Evolutionary conservation across 2,797 vertebrate species (phyloP).

Genomic region (Pangasius djambal): DNA sequence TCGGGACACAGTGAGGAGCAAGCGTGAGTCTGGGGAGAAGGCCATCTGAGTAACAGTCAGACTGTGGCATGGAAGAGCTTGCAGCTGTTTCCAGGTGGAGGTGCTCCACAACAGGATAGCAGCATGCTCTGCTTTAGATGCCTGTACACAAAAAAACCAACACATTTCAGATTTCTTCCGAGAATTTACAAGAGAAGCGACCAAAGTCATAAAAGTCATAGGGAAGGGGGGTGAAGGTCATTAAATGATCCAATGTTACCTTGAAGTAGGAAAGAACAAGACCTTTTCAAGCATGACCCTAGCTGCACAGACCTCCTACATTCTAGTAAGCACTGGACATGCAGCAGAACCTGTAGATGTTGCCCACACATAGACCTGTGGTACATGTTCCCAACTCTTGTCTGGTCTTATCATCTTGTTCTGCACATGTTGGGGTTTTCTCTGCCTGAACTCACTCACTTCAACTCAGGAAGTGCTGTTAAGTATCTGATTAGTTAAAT

Average conservation of each 20-base stretch:
- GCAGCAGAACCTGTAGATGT: neutral
- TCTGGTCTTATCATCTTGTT: neutral
- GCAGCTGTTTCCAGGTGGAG: slow-evolving; percentile 87
- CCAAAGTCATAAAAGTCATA: neutral
- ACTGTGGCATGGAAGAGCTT: slow-evolving; percentile 86
- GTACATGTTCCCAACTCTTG: neutral
- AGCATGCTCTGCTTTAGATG: slow-evolving; percentile 92
- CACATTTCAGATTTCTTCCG: neutral
- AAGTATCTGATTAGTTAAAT: neutral
- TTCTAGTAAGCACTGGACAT: neutral
- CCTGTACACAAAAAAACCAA: slow-evolving; percentile 69
- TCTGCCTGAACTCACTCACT: neutral
- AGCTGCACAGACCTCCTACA: neutral
- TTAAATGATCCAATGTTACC: neutral
- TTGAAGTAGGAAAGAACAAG: neutral
- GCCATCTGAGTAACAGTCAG: slow-evolving; percentile 96
- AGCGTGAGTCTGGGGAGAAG: slow-evolving; percentile 87
- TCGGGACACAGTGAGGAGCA: slow-evolving; percentile 91
- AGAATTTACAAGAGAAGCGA: neutral
- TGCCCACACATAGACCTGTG: neutral
- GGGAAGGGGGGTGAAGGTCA: too few relatives aligned
- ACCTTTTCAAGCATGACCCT: too few relatives aligned
- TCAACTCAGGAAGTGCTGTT: neutral
- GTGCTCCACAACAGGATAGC: slow-evolving; percentile 91
- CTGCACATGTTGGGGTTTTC: neutral